phyloP scores from a whole-genome alignment of 2,113 vertebrate species.

The Spermophilus dauricus region DNA sequence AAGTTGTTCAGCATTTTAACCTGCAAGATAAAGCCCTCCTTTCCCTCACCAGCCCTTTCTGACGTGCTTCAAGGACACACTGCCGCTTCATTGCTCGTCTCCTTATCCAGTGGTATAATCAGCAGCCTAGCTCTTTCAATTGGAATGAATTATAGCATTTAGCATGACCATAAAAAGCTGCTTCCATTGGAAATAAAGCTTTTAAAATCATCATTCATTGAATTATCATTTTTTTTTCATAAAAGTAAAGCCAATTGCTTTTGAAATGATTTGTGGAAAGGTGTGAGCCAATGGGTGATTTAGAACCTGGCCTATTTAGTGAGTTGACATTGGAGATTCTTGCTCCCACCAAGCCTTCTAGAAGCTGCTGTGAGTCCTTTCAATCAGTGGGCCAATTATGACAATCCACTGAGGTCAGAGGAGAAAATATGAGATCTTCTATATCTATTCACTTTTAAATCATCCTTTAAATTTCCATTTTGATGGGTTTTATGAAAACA shows the following conservation, averaged over 20 bases:
- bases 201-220: conserved; percentile 74
- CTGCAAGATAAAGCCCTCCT: conserved; percentile 62
- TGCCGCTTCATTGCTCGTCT: conserved; percentile 77
- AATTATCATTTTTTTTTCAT: conserved; percentile 15
- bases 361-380: neutral
- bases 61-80: conserved; percentile 58
- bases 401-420: too few relatives aligned
- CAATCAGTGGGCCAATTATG: too few relatives aligned
- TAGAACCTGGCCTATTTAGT: neutral
- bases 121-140: conserved; percentile 78
- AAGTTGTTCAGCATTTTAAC: conserved; percentile 77
- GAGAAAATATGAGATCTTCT: too few relatives aligned
- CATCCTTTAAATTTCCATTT: too few relatives aligned
- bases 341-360: neutral
- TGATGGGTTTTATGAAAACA: too few relatives aligned
- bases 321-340: neutral
- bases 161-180: conserved; percentile 76
- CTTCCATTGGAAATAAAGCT: conserved; percentile 86
- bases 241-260: conserved; percentile 47
- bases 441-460: too few relatives aligned
- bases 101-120: conserved; percentile 72
- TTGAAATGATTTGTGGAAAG: neutral
- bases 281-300: neutral
- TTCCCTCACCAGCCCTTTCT: conserved; percentile 67
- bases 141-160: conserved; percentile 81